These are phyloP conservation scores for Prinia subflava DNA, from an alignment of 2,113 vertebrate genomes.

Conservation along the genomic window DNA sequence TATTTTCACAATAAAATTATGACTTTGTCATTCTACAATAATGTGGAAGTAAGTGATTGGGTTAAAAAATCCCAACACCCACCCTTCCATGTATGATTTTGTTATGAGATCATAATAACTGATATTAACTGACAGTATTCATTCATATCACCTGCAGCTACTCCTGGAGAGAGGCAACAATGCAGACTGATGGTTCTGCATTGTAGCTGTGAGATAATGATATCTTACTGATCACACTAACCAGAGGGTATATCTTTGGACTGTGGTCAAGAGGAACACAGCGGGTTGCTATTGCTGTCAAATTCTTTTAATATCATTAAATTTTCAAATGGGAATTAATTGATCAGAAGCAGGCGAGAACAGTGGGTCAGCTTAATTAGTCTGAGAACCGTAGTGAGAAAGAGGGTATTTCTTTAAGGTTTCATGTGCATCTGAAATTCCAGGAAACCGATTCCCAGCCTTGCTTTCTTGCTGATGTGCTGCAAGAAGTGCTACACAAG, in stretches of 20 bases:
- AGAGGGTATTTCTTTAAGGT: neutral
- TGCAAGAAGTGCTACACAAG: neutral
- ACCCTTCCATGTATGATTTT: neutral
- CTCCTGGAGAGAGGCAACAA: neutral
- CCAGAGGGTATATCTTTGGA: neutral
- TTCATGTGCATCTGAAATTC: neutral
- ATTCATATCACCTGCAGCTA: neutral
- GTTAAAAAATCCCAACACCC: neutral
- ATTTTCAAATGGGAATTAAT: neutral
- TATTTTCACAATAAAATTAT: neutral
- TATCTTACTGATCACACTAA: neutral
- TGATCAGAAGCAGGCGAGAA: neutral
- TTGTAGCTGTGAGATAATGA: neutral
- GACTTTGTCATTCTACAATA: neutral
- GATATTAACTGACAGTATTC: neutral
- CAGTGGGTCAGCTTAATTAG: neutral
- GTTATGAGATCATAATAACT: neutral
- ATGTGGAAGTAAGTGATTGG: neutral
- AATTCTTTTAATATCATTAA: neutral
- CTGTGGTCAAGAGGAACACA: neutral
- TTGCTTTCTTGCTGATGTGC: neutral
- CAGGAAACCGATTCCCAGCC: neutral
- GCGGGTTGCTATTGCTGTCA: neutral
- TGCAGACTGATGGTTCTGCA: neutral
- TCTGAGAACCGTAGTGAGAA: neutral